A percentile compares a stretch with the other conserved stretches of the same genome.
Evolutionary conservation across 2,113 vertebrate species (phyloP).

Genomic region (Diadophis punctatus): DNA sequence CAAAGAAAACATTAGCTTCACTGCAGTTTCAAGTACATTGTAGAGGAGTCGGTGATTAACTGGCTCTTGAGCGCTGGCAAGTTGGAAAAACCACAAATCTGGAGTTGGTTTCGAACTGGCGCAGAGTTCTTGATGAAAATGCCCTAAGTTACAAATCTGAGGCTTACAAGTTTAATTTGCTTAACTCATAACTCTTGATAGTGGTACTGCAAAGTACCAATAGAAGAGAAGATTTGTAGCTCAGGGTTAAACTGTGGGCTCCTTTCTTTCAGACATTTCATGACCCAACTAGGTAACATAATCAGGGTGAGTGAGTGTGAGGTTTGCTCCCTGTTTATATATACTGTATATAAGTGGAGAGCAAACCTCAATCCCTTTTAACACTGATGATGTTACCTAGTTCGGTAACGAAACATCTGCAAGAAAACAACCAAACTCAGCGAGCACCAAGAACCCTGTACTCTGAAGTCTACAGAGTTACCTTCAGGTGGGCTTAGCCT

Average conservation of each 20-base stretch:
- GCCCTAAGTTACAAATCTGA: neutral
- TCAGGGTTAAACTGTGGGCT: neutral
- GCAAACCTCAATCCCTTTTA: neutral
- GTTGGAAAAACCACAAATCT: neutral
- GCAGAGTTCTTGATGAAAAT: neutral
- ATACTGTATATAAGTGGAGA: neutral
- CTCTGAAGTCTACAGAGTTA: slow-evolving; percentile 5
- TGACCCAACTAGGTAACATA: neutral
- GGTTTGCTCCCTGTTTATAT: neutral
- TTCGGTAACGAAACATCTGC: neutral
- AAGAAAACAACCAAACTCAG: neutral
- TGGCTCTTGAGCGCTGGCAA: neutral
- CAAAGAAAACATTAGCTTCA: neutral
- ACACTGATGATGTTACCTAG: neutral
- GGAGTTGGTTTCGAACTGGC: neutral
- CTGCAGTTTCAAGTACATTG: neutral
- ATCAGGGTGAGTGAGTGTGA: neutral
- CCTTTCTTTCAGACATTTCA: neutral
- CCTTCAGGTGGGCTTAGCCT: neutral
- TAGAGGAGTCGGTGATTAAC: neutral
- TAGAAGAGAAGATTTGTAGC: neutral
- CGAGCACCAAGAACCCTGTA: neutral
- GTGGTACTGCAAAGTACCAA: neutral
- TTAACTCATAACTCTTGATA: slow-evolving; percentile 2
- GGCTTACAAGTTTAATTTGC: neutral